These are phyloP conservation scores for Phocides pigmalion DNA, from an alignment of 1,140 invertebrate species.

Conservation along the genomic window DNA sequence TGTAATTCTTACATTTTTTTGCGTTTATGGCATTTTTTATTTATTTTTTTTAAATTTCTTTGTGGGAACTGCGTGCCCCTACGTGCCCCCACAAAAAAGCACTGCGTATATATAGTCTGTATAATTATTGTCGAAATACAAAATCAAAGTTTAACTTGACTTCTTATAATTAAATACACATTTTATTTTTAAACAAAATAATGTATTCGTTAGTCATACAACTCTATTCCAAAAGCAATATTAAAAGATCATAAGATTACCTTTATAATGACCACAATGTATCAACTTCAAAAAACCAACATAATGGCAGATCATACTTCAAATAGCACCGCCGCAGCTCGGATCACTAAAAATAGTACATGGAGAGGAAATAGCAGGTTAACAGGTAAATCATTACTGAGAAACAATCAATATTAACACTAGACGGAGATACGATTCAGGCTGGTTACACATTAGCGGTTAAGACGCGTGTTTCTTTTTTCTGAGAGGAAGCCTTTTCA, in stretches of 20 bases:
- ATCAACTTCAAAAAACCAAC: slow-evolving; percentile 10
- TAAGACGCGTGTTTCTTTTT: background rate
- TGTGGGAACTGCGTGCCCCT: no score
- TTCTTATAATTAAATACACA: background rate
- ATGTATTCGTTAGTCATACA: background rate
- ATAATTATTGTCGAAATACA: no score
- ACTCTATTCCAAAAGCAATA: background rate
- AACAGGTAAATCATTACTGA: slow-evolving; percentile 46
- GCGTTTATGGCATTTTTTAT: no score
- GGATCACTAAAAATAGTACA: slow-evolving; percentile 20
- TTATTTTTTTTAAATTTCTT: no score
- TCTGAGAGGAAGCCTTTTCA: no score
- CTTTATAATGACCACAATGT: background rate
- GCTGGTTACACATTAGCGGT: slow-evolving; percentile 8
- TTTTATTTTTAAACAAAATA: background rate
- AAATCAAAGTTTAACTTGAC: no score
- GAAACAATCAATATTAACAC: slow-evolving; percentile 54
- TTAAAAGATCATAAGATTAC: background rate
- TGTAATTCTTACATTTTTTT: no score
- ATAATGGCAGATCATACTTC: slow-evolving; percentile 14
- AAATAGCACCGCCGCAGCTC: slow-evolving; percentile 8
- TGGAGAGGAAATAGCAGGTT: slow-evolving; percentile 15
- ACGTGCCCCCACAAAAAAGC: no score
- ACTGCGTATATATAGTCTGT: no score
- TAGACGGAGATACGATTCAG: slow-evolving; percentile 42